Evolutionary conservation across 2,888 invertebrate species (phyloP), one percentile per base, ranked within the genome.

Genomic region (Caenorhabditis drosophilae): DNA sequence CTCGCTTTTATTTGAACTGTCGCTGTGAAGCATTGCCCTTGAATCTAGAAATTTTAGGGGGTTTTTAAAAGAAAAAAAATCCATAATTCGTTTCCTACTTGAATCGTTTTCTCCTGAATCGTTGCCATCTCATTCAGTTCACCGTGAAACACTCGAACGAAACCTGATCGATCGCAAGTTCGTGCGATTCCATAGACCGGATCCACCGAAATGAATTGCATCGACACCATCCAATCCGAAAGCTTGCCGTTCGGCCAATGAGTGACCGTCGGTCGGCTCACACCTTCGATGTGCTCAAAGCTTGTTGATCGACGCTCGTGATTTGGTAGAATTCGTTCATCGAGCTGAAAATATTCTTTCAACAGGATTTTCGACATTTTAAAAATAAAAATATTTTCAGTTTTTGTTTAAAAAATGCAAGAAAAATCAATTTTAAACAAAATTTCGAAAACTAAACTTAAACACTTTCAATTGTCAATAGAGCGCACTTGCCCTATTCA

Each of bases 131-230:
- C 26, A 4, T 18, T 35, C 12, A 34, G 23, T 16, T 48, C 46
- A 11, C 50, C 42, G 34, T 58, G 41, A 26, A 64, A 64, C 0
- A 54, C 54, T 11, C 58, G 49, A 45, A 64, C 44, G 27, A 49
- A 64, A 15, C 58, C 64, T 18, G 64, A 64, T 23, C 54, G 42
- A 41, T 64, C 64, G 27, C 64, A 64, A 20, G 64, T 64, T 27
- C 64, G 34, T n/a, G 58, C 54, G 12, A 64, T 16, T n/a, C 64
- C 64, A 41, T 64, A 64, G 2, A 64, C 58, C n/a, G 64, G 64
- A 34, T 64, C 64, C 12, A 64, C 47, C 4, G 58, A 56, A 16
- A 64, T 26, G 38, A 64, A 64, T 40, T 64, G 57, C 38, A 64
- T 58, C 15, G 64, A 53, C 4, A 64, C 12, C 58, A 58, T 58